phyloP scores from a whole-genome alignment of 1,140 invertebrate genomes.

The Lasioglossum baleicum region DNA sequence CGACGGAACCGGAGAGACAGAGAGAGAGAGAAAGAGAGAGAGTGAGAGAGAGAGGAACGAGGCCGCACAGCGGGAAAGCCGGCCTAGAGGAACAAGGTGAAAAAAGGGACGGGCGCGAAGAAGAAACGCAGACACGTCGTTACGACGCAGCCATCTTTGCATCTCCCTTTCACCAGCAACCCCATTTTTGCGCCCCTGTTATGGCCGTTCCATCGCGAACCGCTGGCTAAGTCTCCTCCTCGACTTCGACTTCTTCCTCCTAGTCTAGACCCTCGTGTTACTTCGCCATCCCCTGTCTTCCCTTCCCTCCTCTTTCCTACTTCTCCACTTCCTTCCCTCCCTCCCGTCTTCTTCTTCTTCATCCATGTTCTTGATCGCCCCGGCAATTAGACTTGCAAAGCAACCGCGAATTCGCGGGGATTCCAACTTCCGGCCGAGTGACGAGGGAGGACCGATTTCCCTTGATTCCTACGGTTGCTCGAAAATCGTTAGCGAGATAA shows the following conservation, averaged over 20 bases:
- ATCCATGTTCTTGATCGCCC: slow-evolving; percentile 65
- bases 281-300: not conserved
- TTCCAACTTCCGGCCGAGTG: not conserved
- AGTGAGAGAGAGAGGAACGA: not conserved
- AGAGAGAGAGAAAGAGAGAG: slow-evolving; percentile 14
- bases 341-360: slow-evolving; percentile 14
- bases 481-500: too few species aligned
- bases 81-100: not conserved
- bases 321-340: too few species aligned
- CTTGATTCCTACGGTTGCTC: not conserved
- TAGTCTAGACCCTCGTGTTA: not conserved
- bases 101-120: slow-evolving; percentile 9
- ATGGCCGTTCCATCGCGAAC: slow-evolving; percentile 35
- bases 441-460: not conserved
- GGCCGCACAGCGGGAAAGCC: slow-evolving; percentile 5
- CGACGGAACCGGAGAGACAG: slow-evolving; percentile 61
- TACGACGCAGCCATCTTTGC: slow-evolving; percentile 55
- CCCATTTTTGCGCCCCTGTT: slow-evolving; percentile 41
- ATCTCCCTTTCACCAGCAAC: slow-evolving; percentile 45
- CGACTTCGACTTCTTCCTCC: not conserved
- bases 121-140: slow-evolving; percentile 25
- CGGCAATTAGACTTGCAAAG: slow-evolving; percentile 77
- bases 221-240: slow-evolving; percentile 10
- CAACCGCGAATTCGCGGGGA: slow-evolving; percentile 35
- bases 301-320: too few species aligned